Base-by-base conservation (phyloP, 2,797 vertebrate species). In the Anolis apletophallus region DNA sequence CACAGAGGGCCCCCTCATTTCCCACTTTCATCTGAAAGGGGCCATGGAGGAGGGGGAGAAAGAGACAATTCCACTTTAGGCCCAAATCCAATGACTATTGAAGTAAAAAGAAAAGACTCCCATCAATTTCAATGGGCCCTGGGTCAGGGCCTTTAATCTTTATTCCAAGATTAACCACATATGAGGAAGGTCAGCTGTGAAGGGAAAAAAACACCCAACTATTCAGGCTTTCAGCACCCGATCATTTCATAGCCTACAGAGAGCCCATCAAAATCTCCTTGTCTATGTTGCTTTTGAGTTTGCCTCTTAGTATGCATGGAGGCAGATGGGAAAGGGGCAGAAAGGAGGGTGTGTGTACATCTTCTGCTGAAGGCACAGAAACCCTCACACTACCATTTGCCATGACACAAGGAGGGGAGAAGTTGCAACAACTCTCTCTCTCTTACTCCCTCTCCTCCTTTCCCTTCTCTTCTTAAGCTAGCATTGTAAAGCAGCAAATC, bases 1-100 rank as follows among this genome's bases (percentile, higher is more conserved):
- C 6, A 1, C 82, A 95, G 89, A 95, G 94, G 85, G 95, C 94
- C 94, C 94, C 92, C 90, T 94, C 93, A 95, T 94, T 95, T 94
- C 81, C 76, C 86, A 83, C 86, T 87, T 87, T 87, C 81, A 87
- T 94, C 90, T 91, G 91, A 94, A 94, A 94, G 94, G 88, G 95
- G 95, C 94, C 94, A 83, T 83, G 83, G 34, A 94, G 90, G 91
- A 92, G 80, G 76, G 71, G 84, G 50, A 87, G 32, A 78, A 91
- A 89, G 81, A 90, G 84, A 57, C 87, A 89, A 85, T 88, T 91
- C 90, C 64, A 52, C 90, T 92, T 94, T 87, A 72, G 86, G 86
- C 86, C 86, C 86, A 87, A 87, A 87, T 87, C 86, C 86, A 87
- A 84, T 87, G 82, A 87, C 86, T 84, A 84, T 84, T 87, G 86